Base-by-base conservation (phyloP, 2,888 invertebrate genomes). In the Melanostoma mellinum region DNA sequence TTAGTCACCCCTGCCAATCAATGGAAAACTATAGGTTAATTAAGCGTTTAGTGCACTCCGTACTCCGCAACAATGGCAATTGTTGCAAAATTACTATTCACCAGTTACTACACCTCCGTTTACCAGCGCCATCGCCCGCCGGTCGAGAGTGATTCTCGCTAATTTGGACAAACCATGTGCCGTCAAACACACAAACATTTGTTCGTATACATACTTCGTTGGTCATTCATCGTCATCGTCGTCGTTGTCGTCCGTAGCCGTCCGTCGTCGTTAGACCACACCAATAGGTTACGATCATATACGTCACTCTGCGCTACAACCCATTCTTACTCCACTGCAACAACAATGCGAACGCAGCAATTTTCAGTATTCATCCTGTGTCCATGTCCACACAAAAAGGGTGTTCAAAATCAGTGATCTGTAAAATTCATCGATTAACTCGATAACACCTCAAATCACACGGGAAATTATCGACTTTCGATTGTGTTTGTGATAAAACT, bases 361-460 rank as follows among this genome's bases (percentile, higher is more conserved):
- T 38, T 48, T 33, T 55, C 10, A 48, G 36, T 56, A 46, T 52
- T 46, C 36, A 55, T 40, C 38, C 30, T 48, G 6, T 55, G 69
- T 35, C 30, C 44, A 53, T 33, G 38, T 32, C 20, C 20, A 32
- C 40, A 20, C 35, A 9, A 4, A 8, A 58, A 20, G 63, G 55
- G 60, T 72, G 61, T 53, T 65, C 50, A 50, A 10, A 71, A 58
- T 33, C 69, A 84, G 84, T 84, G 79, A 84, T 79, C 79, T 60
- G 61, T 79, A 48, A 79, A 84, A 84, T 79, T 75, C 75, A 84
- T 79, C 84, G 79, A 84, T 84, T 84, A 79, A 74, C 74, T 79
- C 44, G 79, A 79, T 75, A 84, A 84, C 84, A 79, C 84, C 74
- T 84, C 79, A 69, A 84, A 74, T 75, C 84, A 84, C 79, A 74